A percentile compares a stretch with the other conserved stretches of the same genome.
phyloP scores from a whole-genome alignment of 2,888 invertebrate genomes.

The Caenorhabditis doughertyi region DNA sequence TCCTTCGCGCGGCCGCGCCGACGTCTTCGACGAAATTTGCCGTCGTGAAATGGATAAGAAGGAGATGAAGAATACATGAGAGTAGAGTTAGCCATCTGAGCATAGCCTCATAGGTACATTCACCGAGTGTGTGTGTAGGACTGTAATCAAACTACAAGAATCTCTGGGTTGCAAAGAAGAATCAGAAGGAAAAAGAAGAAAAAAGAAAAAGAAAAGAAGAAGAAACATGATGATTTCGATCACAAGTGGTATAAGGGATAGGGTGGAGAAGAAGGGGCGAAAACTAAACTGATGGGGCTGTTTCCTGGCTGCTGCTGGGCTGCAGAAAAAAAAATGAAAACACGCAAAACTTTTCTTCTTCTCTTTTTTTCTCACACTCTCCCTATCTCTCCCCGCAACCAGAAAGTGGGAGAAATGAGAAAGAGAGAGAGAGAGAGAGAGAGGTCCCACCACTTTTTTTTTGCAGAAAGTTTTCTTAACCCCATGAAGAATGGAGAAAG shows the following conservation, averaged over 20 bases:
- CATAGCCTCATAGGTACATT: conserved; percentile 65
- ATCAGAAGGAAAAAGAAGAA: not conserved
- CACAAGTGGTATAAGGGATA: conserved; percentile 39
- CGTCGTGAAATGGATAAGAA: no score
- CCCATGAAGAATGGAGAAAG: no score
- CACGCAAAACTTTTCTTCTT: conserved; percentile 51
- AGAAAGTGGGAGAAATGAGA: conserved; percentile 29
- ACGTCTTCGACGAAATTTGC: conserved; percentile 20
- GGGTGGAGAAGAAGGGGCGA: conserved; percentile 14
- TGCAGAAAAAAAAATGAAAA: conserved; percentile 49
- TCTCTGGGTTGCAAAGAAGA: not conserved
- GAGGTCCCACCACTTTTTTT: no score
- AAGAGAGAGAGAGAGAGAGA: conserved; percentile 3
- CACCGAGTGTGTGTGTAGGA: conserved; percentile 35
- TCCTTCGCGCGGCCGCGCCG: conserved; percentile 21
- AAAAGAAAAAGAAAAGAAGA: conserved; percentile 34
- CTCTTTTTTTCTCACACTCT: conserved; percentile 10
- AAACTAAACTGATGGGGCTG: conserved; percentile 47
- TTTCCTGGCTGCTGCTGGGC: conserved; percentile 30
- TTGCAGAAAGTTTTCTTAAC: no score
- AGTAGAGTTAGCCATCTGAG: conserved; percentile 61
- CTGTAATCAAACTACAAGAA: no score
- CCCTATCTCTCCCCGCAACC: conserved; percentile 8
- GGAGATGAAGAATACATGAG: conserved; percentile 24
- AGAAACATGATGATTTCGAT: conserved; percentile 28